These are phyloP conservation scores for Philypnodon macrostomus DNA, from an alignment of 2,797 vertebrate genomes.

Conservation along the genomic window DNA sequence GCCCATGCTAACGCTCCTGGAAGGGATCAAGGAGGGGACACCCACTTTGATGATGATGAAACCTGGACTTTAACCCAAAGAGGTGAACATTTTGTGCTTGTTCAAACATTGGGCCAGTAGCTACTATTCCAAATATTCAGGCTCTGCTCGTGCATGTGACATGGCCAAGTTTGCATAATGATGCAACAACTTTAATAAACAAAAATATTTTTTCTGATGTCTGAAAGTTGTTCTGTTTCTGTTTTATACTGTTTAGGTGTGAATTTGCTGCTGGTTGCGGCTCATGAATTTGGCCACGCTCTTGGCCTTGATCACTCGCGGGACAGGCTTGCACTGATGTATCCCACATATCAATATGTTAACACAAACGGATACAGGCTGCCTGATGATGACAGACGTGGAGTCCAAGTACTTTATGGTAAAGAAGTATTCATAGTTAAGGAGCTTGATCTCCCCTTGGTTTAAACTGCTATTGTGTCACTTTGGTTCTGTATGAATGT, in stretches of 20 bases:
- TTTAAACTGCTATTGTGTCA: no score
- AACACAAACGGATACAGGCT: constrained; percentile 79
- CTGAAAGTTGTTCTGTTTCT: not conserved
- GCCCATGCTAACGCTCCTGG: constrained; percentile 84
- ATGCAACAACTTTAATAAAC: no score
- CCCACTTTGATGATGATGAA: constrained; percentile 89
- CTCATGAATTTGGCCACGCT: constrained; percentile 89
- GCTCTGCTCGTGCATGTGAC: no score
- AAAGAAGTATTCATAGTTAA: constrained; percentile 3
- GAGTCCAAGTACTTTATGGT: constrained; percentile 89
- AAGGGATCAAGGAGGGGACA: constrained; percentile 75
- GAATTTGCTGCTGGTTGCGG: constrained; percentile 89
- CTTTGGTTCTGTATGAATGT: no score
- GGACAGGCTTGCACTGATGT: constrained; percentile 85
- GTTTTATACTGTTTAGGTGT: constrained; percentile 55
- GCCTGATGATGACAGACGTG: constrained; percentile 78
- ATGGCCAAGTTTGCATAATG: no score
- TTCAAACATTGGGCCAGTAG: no score
- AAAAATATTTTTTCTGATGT: no score
- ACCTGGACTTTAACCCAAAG: constrained; percentile 71
- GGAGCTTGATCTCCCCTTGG: not conserved
- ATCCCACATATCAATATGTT: constrained; percentile 84
- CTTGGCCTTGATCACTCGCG: constrained; percentile 87
- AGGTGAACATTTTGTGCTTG: no score
- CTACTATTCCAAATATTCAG: no score